Evolutionary conservation across 1,140 invertebrate genomes (phyloP), one percentile per base, ranked within the genome.

Genomic region (Zaprionus taronus): DNA sequence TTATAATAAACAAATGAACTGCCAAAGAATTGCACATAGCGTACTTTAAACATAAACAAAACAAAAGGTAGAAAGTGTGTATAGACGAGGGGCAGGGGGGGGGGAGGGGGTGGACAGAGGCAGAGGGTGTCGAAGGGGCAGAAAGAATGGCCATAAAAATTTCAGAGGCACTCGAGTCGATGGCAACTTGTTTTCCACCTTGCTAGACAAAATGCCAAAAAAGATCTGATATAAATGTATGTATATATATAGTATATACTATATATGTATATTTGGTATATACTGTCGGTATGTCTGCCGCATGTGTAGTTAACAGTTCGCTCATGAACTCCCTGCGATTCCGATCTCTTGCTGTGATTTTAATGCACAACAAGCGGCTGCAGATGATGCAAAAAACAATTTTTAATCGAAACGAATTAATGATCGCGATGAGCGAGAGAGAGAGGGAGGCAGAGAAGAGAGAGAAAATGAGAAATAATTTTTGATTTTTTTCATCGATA

Each of bases 331-430:
- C 56, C 66, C 66, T 51, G 56, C 66, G 41, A 58, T 15, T 34
- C 17, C 7, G 73, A 76, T 69, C 64, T 71, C 85, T 86, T 80
- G 85, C 85, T 90, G 85, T 85, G 85, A 90, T 91, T 90, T 90
- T 90, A 90, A 90, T 90, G 85, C 85, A 90, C 77, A 90, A 90
- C 85, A 90, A 82, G 85, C 77, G 68, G 72, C 80, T 91, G 85
- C 81, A 85, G 70, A 77, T 80, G 83, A 80, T 79, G 71, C 73
- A 83, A 73, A 68, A 79, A 64, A 72, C 78, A 87, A 79, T 89
- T 87, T 87, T 87, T 87, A 87, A 87, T 87, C 84, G 84, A 89
- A 89, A 82, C 79, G 81, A 89, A 89, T 90, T 90, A 89, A 89
- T 90, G 85, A 51, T 51, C 20, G 47, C 47, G 11, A 24, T 11